Conservation (phyloP, 2,888 invertebrate species). For the Hydrotaea diabolus region DNA sequence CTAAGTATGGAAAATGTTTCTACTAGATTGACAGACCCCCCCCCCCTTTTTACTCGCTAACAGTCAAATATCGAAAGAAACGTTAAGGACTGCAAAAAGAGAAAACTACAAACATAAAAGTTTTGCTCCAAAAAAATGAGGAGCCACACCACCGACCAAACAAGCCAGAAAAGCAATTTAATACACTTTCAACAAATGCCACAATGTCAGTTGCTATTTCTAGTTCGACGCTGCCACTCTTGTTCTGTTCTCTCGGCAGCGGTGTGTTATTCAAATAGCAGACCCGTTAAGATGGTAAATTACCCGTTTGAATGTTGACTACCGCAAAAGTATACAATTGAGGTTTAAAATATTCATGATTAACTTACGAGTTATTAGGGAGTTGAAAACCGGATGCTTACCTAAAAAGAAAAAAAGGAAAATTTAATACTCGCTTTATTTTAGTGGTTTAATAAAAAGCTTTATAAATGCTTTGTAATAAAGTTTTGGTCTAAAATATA, state of each 20-base stretch:
- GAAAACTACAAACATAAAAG: neutral
- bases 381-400: neutral
- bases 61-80: neutral
- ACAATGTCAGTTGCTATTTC: slow-evolving; percentile 33
- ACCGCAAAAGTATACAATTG: no score
- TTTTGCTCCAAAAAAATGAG: neutral
- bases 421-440: no score
- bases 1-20: neutral
- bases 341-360: no score
- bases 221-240: neutral
- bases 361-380: neutral
- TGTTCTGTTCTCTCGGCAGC: neutral
- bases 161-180: slow-evolving; percentile 22
- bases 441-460: no score
- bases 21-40: slow-evolving; percentile 3
- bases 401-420: neutral
- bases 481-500: no score
- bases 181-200: slow-evolving; percentile 30
- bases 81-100: neutral
- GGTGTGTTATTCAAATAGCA: neutral
- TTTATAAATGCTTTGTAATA: no score
- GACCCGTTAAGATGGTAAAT: no score
- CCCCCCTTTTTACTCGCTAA: neutral
- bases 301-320: no score
- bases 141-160: neutral